Evolutionary conservation across 35 echinoderm and acorn worm genomes (phyloP).

Genomic region (Amphiura filiformis): DNA sequence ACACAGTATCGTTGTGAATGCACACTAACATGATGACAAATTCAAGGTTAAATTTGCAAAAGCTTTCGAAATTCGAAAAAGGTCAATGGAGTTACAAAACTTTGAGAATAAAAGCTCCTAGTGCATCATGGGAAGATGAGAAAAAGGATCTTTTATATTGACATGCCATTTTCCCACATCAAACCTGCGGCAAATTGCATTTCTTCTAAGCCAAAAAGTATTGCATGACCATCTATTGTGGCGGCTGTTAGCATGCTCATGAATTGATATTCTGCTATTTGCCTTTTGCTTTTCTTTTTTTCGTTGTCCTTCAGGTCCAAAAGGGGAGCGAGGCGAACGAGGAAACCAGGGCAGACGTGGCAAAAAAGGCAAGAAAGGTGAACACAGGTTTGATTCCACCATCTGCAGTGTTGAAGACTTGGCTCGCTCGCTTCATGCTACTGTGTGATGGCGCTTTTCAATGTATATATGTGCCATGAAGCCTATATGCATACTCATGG

Average conservation of each 20-base stretch:
- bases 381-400: constrained; percentile 9
- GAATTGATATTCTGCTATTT: not conserved
- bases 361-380: constrained; percentile 14
- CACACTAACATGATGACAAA: too few relatives aligned
- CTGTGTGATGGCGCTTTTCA: not conserved
- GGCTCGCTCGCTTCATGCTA: not conserved
- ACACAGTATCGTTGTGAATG: too few relatives aligned
- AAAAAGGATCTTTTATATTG: too few relatives aligned
- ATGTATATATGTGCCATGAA: not conserved
- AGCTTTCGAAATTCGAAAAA: too few relatives aligned
- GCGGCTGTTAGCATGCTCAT: constrained; percentile 5
- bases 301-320: not conserved
- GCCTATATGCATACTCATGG: not conserved
- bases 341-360: not conserved
- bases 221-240: not conserved
- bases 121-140: too few relatives aligned
- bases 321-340: not conserved
- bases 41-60: too few relatives aligned
- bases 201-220: too few relatives aligned
- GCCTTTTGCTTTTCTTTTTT: not conserved
- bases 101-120: too few relatives aligned
- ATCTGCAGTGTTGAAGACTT: not conserved
- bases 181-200: too few relatives aligned
- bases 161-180: too few relatives aligned
- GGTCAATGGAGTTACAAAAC: too few relatives aligned